These are phyloP conservation scores for Dreissena polymorpha DNA, from an alignment of 1,140 invertebrate genomes.

Conservation along the genomic window DNA sequence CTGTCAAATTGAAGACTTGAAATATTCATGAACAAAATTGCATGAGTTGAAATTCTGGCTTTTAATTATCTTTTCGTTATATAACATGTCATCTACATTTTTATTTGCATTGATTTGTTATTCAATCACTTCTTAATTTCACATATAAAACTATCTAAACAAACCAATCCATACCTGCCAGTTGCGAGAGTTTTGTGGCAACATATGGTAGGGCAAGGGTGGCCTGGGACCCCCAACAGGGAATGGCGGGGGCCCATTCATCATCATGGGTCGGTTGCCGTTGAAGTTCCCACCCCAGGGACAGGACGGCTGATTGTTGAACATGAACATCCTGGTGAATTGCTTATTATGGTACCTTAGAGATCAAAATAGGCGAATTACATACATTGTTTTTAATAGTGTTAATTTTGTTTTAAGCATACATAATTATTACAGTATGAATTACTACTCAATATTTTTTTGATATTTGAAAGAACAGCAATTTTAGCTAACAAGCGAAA, in stretches of 20 bases:
- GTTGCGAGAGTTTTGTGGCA: constrained; percentile 10
- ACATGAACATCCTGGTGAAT: constrained; percentile 27
- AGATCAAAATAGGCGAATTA: not conserved
- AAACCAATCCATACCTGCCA: constrained; percentile 9
- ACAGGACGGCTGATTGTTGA: constrained; percentile 24
- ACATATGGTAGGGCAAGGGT: constrained; percentile 24
- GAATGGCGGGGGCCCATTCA: not conserved
- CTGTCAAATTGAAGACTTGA: no score
- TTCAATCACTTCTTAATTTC: no score
- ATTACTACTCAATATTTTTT: no score
- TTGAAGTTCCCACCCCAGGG: constrained; percentile 23
- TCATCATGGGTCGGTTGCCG: constrained; percentile 5
- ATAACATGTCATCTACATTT: not conserved
- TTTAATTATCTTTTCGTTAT: no score
- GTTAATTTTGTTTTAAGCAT: not conserved
- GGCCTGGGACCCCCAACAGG: not conserved
- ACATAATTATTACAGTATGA: not conserved
- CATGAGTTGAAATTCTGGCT: no score
- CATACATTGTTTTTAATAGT: not conserved
- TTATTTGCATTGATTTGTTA: not conserved
- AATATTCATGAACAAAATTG: no score
- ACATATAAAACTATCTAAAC: not conserved
- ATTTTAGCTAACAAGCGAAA: no score
- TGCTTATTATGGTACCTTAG: not conserved
- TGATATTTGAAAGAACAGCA: no score